phyloP scores from a whole-genome alignment of 2,888 invertebrate genomes.

The Salpingus planirostris region DNA sequence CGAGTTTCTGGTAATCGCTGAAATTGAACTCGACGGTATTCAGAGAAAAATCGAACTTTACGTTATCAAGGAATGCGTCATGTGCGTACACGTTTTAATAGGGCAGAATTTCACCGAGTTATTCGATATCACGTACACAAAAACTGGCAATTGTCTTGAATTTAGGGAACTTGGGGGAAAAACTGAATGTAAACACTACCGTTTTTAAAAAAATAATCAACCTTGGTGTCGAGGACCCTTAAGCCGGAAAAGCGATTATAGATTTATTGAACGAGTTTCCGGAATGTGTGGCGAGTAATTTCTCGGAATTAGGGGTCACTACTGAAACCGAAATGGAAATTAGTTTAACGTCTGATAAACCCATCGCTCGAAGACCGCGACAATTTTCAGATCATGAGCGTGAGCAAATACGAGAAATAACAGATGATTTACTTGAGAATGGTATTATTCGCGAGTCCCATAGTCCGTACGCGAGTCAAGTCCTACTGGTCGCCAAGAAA shows the following conservation, averaged over 20 bases:
- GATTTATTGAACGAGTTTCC: background rate
- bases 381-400: constrained; percentile 1
- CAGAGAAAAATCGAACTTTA: background rate
- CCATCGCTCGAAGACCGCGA: background rate
- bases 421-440: background rate
- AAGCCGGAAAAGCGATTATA: background rate
- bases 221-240: constrained; percentile 8
- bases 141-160: constrained; percentile 1
- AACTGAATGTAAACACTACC: background rate
- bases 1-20: background rate
- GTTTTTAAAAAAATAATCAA: too few relatives aligned
- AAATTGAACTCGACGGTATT: background rate
- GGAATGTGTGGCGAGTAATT: background rate
- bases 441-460: background rate
- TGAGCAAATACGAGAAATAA: background rate
- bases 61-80: background rate
- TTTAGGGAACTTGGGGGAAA: background rate
- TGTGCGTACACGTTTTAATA: constrained; percentile 1
- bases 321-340: background rate
- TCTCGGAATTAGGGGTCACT: background rate
- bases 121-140: background rate
- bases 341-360: background rate
- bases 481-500: constrained; percentile 1
- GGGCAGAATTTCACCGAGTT: constrained; percentile 3
- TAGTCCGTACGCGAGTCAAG: constrained; percentile 1